Evolutionary conservation across 2,113 vertebrate species (phyloP), one percentile per base, ranked within the genome.

Genomic region (Synchiropus splendidus): DNA sequence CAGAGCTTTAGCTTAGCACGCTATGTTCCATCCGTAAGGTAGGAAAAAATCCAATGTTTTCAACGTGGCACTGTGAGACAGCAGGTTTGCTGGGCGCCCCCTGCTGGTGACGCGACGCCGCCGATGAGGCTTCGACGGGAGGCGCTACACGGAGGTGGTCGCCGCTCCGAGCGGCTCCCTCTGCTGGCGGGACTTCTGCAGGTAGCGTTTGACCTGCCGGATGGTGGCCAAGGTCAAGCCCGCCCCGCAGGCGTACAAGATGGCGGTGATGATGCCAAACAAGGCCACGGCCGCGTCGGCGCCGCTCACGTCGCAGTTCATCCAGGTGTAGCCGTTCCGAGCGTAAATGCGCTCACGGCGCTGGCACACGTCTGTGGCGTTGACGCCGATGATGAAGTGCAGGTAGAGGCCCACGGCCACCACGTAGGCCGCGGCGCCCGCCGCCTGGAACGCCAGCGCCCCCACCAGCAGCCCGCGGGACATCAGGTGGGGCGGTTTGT

Each of bases 371-470:
- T 94, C 89, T 0, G 89, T 90, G 18, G 85, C 10, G 36, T 92
- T 95, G 33, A 92, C 78, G 31, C 35, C 32, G 32, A 69, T 84
- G 54, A 95, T 62, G 0, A 92, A 89, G 51, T 92, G 81, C 43
- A 95, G 67, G 64, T 91, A 94, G 33, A 94, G 87, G 10, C 87
- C 85, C 0, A 92, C 86, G 0, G 88, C 90, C 1, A 32, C 61
- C 2, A 90, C 10, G 4, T 91, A 92, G 0, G 2, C 72, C 12
- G 62, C 2, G 0, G 80, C 76, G 0, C 85, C 89, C 59, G 83
- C 55, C 18, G 75, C 53, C 73, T 69, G 86, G 45, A 92, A 92
- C 46, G 64, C 48, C n/a, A 89, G 76, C 6, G 90, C 83, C 0
- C 77, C 81, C 0, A 43, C 21, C 34, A 95, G 84, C 10, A 88